Evolutionary conservation across 2,113 vertebrate species (phyloP).

Genomic region (Tiliqua scincoides): DNA sequence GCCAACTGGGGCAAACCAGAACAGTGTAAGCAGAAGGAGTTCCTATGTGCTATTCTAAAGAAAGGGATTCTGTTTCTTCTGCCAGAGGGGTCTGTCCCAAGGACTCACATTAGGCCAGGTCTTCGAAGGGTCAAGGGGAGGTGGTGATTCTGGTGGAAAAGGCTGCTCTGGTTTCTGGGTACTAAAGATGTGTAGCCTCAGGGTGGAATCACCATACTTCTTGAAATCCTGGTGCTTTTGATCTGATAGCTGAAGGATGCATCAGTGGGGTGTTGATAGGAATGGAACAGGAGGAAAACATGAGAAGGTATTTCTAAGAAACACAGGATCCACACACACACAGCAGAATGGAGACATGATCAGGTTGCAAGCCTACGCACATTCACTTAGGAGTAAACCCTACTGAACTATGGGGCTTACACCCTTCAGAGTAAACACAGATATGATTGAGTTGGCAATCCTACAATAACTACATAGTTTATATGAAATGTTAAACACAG

Average conservation of each 20-base stretch:
- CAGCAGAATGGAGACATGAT: not conserved
- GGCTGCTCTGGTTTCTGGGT: constrained; percentile 34
- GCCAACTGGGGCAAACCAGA: not conserved
- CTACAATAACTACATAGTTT: not conserved
- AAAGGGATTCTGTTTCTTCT: not conserved
- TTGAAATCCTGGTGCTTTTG: constrained; percentile 26
- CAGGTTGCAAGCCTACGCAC: too few species aligned
- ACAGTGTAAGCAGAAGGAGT: not conserved
- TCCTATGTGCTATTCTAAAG: not conserved
- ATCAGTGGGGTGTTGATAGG: not conserved
- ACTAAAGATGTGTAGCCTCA: constrained; percentile 47
- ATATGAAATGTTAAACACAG: not conserved
- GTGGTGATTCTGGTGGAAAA: constrained; percentile 44
- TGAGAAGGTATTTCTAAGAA: not conserved
- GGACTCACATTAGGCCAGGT: constrained; percentile 25
- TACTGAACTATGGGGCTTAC: too few species aligned
- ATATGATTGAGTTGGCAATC: not conserved
- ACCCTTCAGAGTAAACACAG: too few species aligned
- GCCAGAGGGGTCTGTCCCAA: not conserved
- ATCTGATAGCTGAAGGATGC: constrained; percentile 25
- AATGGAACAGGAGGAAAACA: not conserved
- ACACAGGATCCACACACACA: not conserved
- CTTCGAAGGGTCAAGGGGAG: not conserved
- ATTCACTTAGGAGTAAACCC: too few species aligned
- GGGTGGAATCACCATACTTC: constrained; percentile 40